phyloP scores from a whole-genome alignment of 2,888 invertebrate genomes.

The Ischnus inquisitorius region DNA sequence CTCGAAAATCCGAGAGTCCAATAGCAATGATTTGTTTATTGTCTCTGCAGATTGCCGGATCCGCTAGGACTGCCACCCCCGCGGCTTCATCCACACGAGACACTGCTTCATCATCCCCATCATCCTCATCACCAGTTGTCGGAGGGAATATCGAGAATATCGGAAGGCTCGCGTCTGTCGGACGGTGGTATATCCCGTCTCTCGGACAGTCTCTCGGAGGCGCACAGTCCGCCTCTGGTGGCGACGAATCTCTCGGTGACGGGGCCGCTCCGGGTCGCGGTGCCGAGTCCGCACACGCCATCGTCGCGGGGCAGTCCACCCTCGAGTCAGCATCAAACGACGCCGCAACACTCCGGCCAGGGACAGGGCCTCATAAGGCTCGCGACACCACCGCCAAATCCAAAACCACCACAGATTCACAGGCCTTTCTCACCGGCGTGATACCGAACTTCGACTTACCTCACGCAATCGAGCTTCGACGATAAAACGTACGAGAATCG shows the following conservation, averaged over 20 bases:
- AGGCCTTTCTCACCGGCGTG: conserved; percentile 85
- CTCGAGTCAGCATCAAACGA: conserved; percentile 69
- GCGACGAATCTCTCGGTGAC: conserved; percentile 84
- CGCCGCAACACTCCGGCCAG: conserved; percentile 77
- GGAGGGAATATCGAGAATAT: conserved; percentile 83
- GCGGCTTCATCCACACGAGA: conserved; percentile 82
- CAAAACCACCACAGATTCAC: conserved; percentile 84
- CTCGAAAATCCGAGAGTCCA: neutral
- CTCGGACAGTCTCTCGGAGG: conserved; percentile 83
- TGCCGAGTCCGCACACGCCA: conserved; percentile 84
- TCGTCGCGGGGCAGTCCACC: conserved; percentile 84
- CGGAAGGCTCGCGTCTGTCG: conserved; percentile 83
- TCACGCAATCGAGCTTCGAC: conserved; percentile 58
- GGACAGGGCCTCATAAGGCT: conserved; percentile 81
- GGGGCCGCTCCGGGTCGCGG: conserved; percentile 83
- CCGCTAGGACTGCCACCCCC: conserved; percentile 82
- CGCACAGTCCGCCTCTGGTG: conserved; percentile 84
- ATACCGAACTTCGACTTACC: conserved; percentile 74
- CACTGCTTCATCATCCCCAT: conserved; percentile 80
- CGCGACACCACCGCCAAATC: conserved; percentile 82
- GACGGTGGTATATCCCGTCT: conserved; percentile 84
- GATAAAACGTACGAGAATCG: conserved; percentile 71
- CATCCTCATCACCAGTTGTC: conserved; percentile 78
- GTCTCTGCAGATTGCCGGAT: conserved; percentile 82
- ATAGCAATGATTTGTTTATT: neutral